Evolutionary conservation across 2,113 vertebrate species (phyloP).

Genomic region (Macquaria australasica): DNA sequence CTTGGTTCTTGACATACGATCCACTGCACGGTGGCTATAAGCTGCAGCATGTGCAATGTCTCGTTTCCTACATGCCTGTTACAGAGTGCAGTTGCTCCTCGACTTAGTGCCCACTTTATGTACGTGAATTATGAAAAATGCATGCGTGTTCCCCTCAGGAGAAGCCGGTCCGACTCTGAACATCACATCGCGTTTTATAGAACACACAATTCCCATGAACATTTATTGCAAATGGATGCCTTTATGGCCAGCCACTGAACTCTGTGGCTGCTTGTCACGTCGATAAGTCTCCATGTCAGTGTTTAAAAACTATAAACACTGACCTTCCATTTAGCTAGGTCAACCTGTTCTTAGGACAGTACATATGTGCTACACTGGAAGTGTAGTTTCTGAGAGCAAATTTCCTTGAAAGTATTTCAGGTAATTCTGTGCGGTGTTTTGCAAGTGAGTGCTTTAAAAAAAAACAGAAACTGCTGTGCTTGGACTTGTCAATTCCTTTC

Average conservation of each 20-base stretch:
- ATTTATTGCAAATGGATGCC: slow-evolving; percentile 23
- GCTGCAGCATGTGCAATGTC: slow-evolving; percentile 13
- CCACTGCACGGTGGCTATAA: not conserved
- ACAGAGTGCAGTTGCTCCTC: not conserved
- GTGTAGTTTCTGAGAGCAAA: not conserved
- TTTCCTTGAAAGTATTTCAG: not conserved
- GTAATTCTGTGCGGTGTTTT: slow-evolving; percentile 12
- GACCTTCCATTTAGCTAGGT: slow-evolving; percentile 6
- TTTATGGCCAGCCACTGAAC: not conserved
- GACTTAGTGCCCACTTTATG: slow-evolving; percentile 29
- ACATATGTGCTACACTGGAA: not conserved
- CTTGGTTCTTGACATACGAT: not conserved
- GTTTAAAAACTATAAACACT: not conserved
- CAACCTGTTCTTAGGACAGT: not conserved
- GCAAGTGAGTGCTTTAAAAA: slow-evolving; percentile 4
- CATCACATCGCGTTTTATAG: not conserved
- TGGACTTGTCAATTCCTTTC: slow-evolving; percentile 46
- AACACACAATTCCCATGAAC: not conserved
- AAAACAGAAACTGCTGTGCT: slow-evolving; percentile 53
- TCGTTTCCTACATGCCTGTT: slow-evolving; percentile 20
- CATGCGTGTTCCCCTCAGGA: slow-evolving; percentile 15
- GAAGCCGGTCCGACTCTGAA: not conserved
- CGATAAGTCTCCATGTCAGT: not conserved
- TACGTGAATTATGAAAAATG: slow-evolving; percentile 53
- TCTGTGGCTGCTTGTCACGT: not conserved